phyloP scores from a whole-genome alignment of 35 echinoderm and acorn worm genomes.

The Lytechinus pictus region DNA sequence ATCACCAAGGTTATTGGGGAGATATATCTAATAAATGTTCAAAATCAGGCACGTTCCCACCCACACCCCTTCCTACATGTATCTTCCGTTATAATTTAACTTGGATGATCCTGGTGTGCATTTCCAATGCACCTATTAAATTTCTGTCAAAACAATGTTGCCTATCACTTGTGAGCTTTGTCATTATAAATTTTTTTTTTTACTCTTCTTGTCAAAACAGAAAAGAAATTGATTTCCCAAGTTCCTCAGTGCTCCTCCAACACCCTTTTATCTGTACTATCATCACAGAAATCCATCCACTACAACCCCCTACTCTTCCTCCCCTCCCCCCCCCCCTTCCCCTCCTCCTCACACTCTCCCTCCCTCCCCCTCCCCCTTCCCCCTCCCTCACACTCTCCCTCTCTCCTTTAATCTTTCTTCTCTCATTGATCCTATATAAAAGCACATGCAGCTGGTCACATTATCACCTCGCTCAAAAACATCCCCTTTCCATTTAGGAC shows the following conservation, averaged over 20 bases:
- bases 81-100: not conserved
- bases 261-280: too few relatives aligned
- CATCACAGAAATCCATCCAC: too few relatives aligned
- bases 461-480: not conserved
- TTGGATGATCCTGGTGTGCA: not conserved
- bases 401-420: not conserved
- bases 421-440: not conserved
- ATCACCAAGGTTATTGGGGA: not conserved
- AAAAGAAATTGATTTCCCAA: too few relatives aligned
- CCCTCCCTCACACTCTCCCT: not conserved
- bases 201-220: too few relatives aligned
- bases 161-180: not conserved
- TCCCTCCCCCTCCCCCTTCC: not conserved
- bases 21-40: not conserved
- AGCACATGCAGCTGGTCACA: slow-evolving; percentile 16
- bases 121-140: not conserved
- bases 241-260: too few relatives aligned
- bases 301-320: not conserved
- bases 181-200: too few relatives aligned
- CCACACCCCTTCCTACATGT: not conserved
- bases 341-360: not conserved
- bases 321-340: too few relatives aligned
- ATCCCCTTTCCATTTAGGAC: not conserved
- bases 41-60: not conserved
- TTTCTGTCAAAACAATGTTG: not conserved